Evolutionary conservation across 2,888 invertebrate genomes (phyloP), one percentile per base, ranked within the genome.

Genomic region (Ochlodes sylvanus): DNA sequence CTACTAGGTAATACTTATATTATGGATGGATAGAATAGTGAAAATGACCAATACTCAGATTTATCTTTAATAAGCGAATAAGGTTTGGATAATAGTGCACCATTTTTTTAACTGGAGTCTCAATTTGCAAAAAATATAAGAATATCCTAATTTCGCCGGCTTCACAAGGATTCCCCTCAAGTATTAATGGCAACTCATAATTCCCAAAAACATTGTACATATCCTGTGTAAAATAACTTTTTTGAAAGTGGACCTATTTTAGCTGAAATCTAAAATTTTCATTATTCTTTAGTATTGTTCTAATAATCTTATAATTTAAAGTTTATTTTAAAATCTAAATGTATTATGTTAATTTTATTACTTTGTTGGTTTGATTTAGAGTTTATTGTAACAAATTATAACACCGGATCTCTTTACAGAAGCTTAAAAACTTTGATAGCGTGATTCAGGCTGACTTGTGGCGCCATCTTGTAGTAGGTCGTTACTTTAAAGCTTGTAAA

Each of bases 161-260:
- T 38, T 12, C 12, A 38, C 38, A 38, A 38, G 38, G 34, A 38
- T 38, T 38, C 10, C 10, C 38, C 12, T 38, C 5, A 27, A 38
- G n/a, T 60, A 41, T 52, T 34, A 41, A 15, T 54, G 9, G 44
- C 44, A 47, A 47, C 38, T 47, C 42, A 14, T 42, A 47, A 47
- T 17, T 47, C 17, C 44, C 44, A 47, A 47, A 15, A 12, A 52
- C 19, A n/a, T 12, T 52, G 19, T 52, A 52, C 12, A 52, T 52
- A 21, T 52, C 14, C 52, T 14, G 21, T 21, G 10, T 38, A 38
- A 38, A 38, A 38, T 38, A 38, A 38, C 38, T 12, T 38, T 38
- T 38, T 27, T 4, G 5, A 38, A 38, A 12, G 38, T 12, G n/a
- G n/a, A 38, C 38, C 12, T 9, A 38, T 38, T 9, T 38, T 10